Conservation (phyloP, 64 coral and sea anemone species). For the Stichodactyla mertensii region DNA sequence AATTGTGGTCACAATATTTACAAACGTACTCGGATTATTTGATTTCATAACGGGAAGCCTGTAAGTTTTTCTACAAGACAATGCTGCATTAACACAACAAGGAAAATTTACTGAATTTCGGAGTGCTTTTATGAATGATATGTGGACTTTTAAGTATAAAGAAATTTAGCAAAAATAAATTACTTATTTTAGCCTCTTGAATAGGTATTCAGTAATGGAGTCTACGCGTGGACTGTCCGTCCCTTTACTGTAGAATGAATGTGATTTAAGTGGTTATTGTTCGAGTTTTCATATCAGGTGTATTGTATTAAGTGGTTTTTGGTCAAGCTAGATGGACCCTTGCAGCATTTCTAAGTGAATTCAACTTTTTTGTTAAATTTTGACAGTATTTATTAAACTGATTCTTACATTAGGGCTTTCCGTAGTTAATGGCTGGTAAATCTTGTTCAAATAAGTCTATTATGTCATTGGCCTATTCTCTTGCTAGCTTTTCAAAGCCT, state of each 20-base stretch:
- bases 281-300: not conserved
- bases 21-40: not conserved
- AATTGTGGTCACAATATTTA: slow-evolving; percentile 12
- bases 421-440: not conserved
- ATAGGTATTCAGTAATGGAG: not conserved
- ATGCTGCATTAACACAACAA: not conserved
- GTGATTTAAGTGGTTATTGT: not conserved
- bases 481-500: not conserved
- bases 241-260: not conserved
- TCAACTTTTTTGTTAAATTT: not conserved
- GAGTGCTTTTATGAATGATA: not conserved
- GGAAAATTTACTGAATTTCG: not conserved
- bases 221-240: not conserved
- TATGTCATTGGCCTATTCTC: not conserved
- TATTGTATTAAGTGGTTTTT: not conserved
- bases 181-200: not conserved
- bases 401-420: not conserved
- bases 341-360: not conserved
- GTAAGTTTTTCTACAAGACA: not conserved
- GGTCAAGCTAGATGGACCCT: not conserved
- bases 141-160: not conserved
- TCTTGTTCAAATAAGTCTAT: not conserved
- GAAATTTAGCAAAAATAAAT: not conserved
- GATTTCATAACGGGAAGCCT: not conserved
- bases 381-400: not conserved